phyloP scores from a whole-genome alignment of 2,797 vertebrate genomes.

The Oryzias dopingdopingensis region DNA sequence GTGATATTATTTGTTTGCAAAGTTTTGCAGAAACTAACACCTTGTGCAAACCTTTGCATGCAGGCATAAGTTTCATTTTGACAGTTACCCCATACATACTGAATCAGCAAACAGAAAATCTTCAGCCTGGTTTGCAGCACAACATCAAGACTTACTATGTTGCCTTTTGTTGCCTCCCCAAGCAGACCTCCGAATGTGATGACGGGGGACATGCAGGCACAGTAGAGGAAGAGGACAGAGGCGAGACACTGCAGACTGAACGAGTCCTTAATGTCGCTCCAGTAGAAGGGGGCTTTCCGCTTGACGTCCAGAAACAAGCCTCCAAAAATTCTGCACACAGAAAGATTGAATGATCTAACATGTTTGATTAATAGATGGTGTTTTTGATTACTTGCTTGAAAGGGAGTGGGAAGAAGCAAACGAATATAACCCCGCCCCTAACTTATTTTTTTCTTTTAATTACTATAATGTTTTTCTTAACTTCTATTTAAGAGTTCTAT shows the following conservation, averaged over 20 bases:
- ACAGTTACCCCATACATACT: no score
- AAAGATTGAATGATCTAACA: neutral
- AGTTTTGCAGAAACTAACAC: no score
- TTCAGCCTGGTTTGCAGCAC: no score
- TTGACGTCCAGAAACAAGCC: conserved; percentile 92
- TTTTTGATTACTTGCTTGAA: neutral
- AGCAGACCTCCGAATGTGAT: conserved; percentile 98
- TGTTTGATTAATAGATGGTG: neutral
- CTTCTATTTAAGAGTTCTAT: neutral
- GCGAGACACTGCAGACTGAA: conserved; percentile 96
- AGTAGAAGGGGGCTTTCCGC: conserved; percentile 94
- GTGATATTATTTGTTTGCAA: no score
- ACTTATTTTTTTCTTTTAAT: no score
- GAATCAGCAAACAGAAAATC: no score
- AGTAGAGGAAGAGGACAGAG: conserved; percentile 97
- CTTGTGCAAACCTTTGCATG: no score
- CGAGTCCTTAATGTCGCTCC: conserved; percentile 95
- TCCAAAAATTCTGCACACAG: conserved; percentile 86
- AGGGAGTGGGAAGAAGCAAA: no score
- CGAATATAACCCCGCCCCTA: no score
- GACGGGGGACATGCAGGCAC: conserved; percentile 99
- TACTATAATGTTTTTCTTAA: no score
- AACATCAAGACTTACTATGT: conserved; percentile 87
- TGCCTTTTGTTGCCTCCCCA: conserved; percentile 94
- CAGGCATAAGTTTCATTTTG: no score